Conservation (phyloP, 2,797 vertebrate genomes). For the Sciaenops ocellatus region DNA sequence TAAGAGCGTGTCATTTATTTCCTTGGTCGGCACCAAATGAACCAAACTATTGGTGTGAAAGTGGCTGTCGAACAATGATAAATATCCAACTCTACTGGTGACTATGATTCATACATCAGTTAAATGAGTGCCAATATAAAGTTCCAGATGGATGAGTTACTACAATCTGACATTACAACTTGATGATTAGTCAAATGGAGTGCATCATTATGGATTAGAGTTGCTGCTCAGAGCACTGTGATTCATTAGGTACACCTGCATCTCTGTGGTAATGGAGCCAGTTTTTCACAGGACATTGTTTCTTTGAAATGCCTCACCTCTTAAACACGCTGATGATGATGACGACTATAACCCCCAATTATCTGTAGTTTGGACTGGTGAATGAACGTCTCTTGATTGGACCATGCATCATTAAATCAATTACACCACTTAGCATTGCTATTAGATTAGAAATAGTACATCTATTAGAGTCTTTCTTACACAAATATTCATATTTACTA, state of each 20-base stretch:
- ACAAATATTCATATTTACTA: not conserved
- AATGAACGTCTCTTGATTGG: constrained; percentile 18
- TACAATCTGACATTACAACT: constrained; percentile 33
- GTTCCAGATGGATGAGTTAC: constrained; percentile 29
- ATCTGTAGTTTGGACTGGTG: constrained; percentile 9
- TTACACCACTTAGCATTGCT: not conserved
- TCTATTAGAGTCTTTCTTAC: not conserved
- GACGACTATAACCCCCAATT: not conserved
- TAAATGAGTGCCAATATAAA: constrained; percentile 12
- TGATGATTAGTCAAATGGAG: constrained; percentile 52
- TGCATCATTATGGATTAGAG: constrained; percentile 47
- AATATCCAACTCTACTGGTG: not conserved
- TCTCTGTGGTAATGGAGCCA: constrained; percentile 31
- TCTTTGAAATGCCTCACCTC: constrained; percentile 22
- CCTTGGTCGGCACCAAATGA: not conserved
- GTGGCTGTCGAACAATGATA: not conserved
- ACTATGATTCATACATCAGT: constrained; percentile 24
- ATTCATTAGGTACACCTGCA: constrained; percentile 45
- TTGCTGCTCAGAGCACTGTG: constrained; percentile 41
- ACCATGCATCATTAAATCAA: constrained; percentile 9
- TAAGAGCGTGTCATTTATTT: too few species aligned
- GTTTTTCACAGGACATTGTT: constrained; percentile 31
- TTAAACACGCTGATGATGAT: constrained; percentile 11
- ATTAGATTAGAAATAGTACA: not conserved
- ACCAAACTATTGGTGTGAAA: not conserved